A percentile compares a stretch with the other conserved stretches of the same genome.
phyloP scores from a whole-genome alignment of 2,888 invertebrate species.

The Byasa hedistus region DNA sequence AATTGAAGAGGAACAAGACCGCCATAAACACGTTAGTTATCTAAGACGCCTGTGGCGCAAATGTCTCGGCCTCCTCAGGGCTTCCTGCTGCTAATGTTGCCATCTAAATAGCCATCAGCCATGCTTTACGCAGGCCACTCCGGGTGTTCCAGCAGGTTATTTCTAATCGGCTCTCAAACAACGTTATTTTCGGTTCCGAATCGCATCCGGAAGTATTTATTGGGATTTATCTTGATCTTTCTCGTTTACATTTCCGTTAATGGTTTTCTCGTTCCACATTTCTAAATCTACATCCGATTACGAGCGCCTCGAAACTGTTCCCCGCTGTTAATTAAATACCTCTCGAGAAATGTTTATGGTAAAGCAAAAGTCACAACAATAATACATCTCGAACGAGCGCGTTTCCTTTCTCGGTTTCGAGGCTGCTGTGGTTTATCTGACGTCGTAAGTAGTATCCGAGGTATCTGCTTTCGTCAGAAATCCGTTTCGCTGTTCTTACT shows the following conservation, averaged over 20 bases:
- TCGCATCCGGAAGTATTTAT: slow-evolving; percentile 71
- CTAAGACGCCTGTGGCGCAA: slow-evolving; percentile 51
- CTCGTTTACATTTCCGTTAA: slow-evolving; percentile 46
- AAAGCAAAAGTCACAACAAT: slow-evolving; percentile 66
- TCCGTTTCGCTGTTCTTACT: slow-evolving; percentile 53
- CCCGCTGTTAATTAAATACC: slow-evolving; percentile 67
- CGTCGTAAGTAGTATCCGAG: slow-evolving; percentile 59
- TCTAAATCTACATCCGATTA: slow-evolving; percentile 28
- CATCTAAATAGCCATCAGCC: slow-evolving; percentile 68
- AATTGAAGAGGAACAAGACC: slow-evolving; percentile 63
- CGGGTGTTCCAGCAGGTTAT: slow-evolving; percentile 64
- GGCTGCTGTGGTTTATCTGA: slow-evolving; percentile 61
- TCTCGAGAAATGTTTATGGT: slow-evolving; percentile 56
- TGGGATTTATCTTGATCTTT: slow-evolving; percentile 51
- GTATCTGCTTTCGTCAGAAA: slow-evolving; percentile 56
- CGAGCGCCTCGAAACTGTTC: slow-evolving; percentile 43
- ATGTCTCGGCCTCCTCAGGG: slow-evolving; percentile 50
- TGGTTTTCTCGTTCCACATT: slow-evolving; percentile 27
- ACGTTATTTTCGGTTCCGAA: slow-evolving; percentile 68
- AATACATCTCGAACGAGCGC: slow-evolving; percentile 54
- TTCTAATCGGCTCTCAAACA: slow-evolving; percentile 74
- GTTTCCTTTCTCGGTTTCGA: slow-evolving; percentile 59
- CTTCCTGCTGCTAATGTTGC: slow-evolving; percentile 70
- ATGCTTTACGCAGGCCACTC: slow-evolving; percentile 65
- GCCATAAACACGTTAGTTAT: slow-evolving; percentile 56